Evolutionary conservation across 2,888 invertebrate species (phyloP), one percentile per base, ranked within the genome.

Genomic region (Crossocerus cetratus): DNA sequence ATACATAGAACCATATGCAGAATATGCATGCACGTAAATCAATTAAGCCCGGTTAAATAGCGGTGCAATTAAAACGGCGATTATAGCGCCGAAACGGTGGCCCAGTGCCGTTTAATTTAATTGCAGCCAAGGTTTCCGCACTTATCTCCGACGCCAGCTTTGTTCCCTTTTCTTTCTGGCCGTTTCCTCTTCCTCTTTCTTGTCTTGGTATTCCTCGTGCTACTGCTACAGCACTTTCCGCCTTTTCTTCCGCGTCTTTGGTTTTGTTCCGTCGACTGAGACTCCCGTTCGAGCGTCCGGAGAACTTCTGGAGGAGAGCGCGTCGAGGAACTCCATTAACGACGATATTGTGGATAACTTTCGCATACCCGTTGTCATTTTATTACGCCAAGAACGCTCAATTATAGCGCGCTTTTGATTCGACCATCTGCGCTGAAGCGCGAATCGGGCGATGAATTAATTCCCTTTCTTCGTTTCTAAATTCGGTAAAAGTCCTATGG

Each of bases 281-380:
- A 59, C 18, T n/a, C 21, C 1, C 32, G 32, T 32, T 32, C 32
- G 8, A 32, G 32, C 5, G 71, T 42, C 54, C 22, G 44, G 49
- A 23, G 49, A 76, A 73, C 32, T 77, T 77, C 69, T 65, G 53
- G 62, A 55, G 59, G 75, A 68, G 43, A 43, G 14, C 20, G 54
- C 60, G 45, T 69, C 61, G 67, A 69, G 68, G 58, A 66, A 45
- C 74, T 69, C 64, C 56, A 67, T 74, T 74, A 74, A 77, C 70
- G 72, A 54, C 64, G 66, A 74, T 71, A 71, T 77, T 66, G 74
- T 77, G 11, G 5, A 74, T 65, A 59, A 77, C 65, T 77, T 77
- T 69, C 64, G 64, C 63, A 59, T 55, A 56, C 43, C 43, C 57
- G 44, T 71, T 71, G 64, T 32, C 55, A 64, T 69, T 77, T 69